Evolutionary conservation across 1,140 invertebrate genomes (phyloP), one percentile per base, ranked within the genome.

Genomic region (Eupristina koningsbergeri): DNA sequence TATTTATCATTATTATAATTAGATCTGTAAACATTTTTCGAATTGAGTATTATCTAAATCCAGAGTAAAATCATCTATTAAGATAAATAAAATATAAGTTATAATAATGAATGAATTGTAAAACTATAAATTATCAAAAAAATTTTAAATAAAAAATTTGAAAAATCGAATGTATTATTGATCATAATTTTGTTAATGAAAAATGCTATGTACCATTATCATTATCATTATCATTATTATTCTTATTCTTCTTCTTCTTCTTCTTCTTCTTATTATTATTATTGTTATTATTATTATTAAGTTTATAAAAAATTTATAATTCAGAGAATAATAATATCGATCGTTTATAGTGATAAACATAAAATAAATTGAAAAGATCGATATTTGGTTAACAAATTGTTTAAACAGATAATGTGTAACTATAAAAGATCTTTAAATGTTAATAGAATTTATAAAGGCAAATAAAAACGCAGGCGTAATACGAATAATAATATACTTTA

Each of bases 371-470:
- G 22, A 84, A 84, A 61, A 64, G 50, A 64, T 50, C 53, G n/a
- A 73, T n/a, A 69, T 79, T 76, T 67, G 29, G 45, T 75, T 84
- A 69, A 29, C 13, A 80, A 13, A 83, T 75, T 45, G 80, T 74
- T 79, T 84, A 50, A 84, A 84, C 67, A n/a, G 73, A 80, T 67
- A 50, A 64, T 75, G 73, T 84, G 77, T 83, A 80, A 83, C 80
- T 80, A 82, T 75, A 77, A 81, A 85, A 77, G 34, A 71, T 85
- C 75, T 81, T 84, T 86, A 69, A 50, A 86, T 81, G 81, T 86
- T 86, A 75, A 81, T 64, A 39, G 41, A 69, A 45, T 81, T 78
- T 76, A 76, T 19, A 67, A 64, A 75, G 53, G 31, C 50, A 53
- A 36, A 64, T n/a, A 64, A 83, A 41, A 64, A 29, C 29, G 45